A percentile compares a stretch with the other conserved stretches of the same genome.
These are phyloP conservation scores for Echinarachnius parma DNA, from an alignment of 53 echinoderm and acorn worm species.

Conservation along the genomic window DNA sequence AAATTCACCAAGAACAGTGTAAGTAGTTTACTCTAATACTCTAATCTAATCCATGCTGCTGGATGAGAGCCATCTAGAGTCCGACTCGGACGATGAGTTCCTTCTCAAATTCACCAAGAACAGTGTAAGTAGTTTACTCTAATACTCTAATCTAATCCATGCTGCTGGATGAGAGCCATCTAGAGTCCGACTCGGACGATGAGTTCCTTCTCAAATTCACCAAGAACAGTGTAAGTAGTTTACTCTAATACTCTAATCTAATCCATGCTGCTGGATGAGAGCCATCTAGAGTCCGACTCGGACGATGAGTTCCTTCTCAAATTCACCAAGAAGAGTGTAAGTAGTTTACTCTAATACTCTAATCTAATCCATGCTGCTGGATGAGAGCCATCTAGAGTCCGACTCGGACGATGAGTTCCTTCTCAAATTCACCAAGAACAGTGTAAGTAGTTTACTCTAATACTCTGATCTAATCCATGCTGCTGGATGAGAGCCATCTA, in stretches of 20 bases:
- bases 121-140: neutral
- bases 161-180: constrained; percentile 48
- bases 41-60: constrained; percentile 4
- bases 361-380: constrained; percentile 43
- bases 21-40: too few species aligned
- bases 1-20: constrained; percentile 15
- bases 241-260: too few species aligned
- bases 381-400: constrained; percentile 43
- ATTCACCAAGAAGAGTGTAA: constrained; percentile 31
- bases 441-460: too few species aligned
- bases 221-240: constrained; percentile 34
- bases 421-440: constrained; percentile 40
- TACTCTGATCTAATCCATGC: too few species aligned
- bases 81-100: constrained; percentile 46
- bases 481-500: too few species aligned
- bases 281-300: constrained; percentile 44
- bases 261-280: constrained; percentile 47
- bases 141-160: constrained; percentile 42
- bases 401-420: constrained; percentile 60
- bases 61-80: constrained; percentile 31
- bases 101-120: constrained; percentile 29
- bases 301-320: constrained; percentile 60
- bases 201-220: constrained; percentile 51
- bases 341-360: too few species aligned
- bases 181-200: constrained; percentile 51